Evolutionary conservation across 2,113 vertebrate genomes (phyloP), one percentile per base, ranked within the genome.

Genomic region (Oreotragus oreotragus): DNA sequence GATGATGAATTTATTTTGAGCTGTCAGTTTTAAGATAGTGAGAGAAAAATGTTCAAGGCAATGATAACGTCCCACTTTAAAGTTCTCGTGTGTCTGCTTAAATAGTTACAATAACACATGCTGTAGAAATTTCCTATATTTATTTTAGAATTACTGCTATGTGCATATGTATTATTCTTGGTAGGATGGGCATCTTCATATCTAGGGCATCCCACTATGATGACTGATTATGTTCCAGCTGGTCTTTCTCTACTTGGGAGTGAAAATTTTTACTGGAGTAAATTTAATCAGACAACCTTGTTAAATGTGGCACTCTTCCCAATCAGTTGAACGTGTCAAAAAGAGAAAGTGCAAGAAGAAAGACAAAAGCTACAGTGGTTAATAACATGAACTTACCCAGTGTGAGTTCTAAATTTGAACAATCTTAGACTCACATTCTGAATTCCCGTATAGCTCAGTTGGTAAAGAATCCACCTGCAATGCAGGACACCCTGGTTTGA

Each of bases 61-160:
- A 95, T 97, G 98, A 92, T 98, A 94, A 97, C 96, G 98, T 96
- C 97, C 98, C 94, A 98, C 96, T 98, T 98, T 98, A 97, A 97
- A 98, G 95, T 97, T 95, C 98, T 96, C 96, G 36, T 96, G 97
- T 97, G 97, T 95, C 93, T 92, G 77, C 95, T 98, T 97, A 98
- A 98, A 94, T 95, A 91, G 97, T 97, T 98, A 97, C 97, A 98
- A 98, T 98, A 97, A 97, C 98, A 98, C 98, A 98, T 98, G 98
- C 97, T 98, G 96, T 88, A 94, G 96, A 98, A 96, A 95, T 97
- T 98, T 97, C 96, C 98, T 98, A 97, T 97, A 97, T 98, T 98
- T 98, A 97, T 94, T 98, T 98, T 97, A 96, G 96, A 98, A 97
- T 98, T 92, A 98, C 97, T 97, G 98, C 97, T 98, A 97, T 98